A percentile compares a stretch with the other conserved stretches of the same genome.
Evolutionary conservation across 92 coral and sea anemone genomes (phyloP).

Genomic region (Blastomussa wellsi): DNA sequence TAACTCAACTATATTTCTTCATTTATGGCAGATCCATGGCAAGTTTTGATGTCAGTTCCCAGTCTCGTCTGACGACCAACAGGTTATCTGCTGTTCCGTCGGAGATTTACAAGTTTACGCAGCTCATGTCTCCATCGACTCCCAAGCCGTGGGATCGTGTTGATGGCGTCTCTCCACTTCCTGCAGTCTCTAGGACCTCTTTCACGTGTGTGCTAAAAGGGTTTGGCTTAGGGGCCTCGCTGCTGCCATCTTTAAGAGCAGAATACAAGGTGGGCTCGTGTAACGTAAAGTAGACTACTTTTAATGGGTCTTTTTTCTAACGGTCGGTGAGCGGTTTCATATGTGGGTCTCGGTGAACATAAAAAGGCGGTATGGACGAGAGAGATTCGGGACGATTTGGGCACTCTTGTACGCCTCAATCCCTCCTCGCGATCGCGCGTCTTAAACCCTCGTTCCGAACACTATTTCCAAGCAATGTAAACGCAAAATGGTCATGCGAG

Average conservation of each 20-base stretch:
- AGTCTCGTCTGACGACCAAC: constrained; percentile 52
- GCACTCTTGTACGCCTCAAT: too few species aligned
- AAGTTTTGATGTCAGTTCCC: constrained; percentile 63
- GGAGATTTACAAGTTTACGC: constrained; percentile 67
- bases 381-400: too few species aligned
- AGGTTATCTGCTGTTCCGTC: constrained; percentile 70
- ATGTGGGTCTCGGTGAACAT: too few species aligned
- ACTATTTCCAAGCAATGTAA: too few species aligned
- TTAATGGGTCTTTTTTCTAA: too few species aligned
- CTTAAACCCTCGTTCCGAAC: too few species aligned
- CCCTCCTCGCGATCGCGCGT: too few species aligned
- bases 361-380: too few species aligned
- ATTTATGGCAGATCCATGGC: constrained; percentile 68
- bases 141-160: constrained; percentile 65
- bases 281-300: neutral
- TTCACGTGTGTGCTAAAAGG: constrained; percentile 85
- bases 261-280: constrained; percentile 79
- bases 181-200: constrained; percentile 59
- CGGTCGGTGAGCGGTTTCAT: too few species aligned
- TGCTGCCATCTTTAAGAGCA: constrained; percentile 89
- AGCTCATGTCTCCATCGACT: constrained; percentile 70
- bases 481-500: too few species aligned
- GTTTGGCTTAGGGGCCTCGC: constrained; percentile 88
- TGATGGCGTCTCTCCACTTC: constrained; percentile 58
- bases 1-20: neutral